Evolutionary conservation across 2,888 invertebrate genomes (phyloP), one percentile per base, ranked within the genome.

Genomic region (Amphipoea lucens): DNA sequence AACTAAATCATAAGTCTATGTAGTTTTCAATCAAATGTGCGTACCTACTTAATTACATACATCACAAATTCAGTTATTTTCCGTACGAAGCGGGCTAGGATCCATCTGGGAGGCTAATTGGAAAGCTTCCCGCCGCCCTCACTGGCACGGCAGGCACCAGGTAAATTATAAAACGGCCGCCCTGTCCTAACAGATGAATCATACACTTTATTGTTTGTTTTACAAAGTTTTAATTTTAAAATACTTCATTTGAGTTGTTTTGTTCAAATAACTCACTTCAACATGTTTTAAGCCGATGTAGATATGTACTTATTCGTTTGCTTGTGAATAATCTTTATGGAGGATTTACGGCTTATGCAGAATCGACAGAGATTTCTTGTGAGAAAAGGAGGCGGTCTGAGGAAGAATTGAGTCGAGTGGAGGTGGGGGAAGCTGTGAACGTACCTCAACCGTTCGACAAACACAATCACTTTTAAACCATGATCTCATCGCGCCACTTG

Each of bases 401-500:
- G 77, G 78, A 84, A 82, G 79, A 78, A 71, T 84, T 79, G 79
- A 79, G 79, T 76, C 77, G 84, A 71, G 60, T 14, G 85, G 85
- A 74, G 81, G 73, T 57, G 79, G 77, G 82, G 75, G 74, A 74
- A 74, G 76, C 79, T 76, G 74, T 81, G 76, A 86, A 81, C 74
- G 86, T 86, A 86, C 84, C 87, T 89, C 88, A 87, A 90, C 84
- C 85, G 89, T 89, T 91, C 89, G 81, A 90, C 90, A 93, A 93
- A 93, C 90, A 92, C 88, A 91, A 92, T 93, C 91, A 92, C 91
- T 89, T 82, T 91, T 90, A 87, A 90, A 87, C 87, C 89, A 89
- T 90, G 90, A 92, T 90, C 91, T 90, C 87, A 87, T 86, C 84
- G 57, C 45, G 78, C 85, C 83, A 87, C 90, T 90, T 84, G 68